Percentiles rank a stretch among this genome's conserved stretches.
phyloP scores from a whole-genome alignment of 2,113 vertebrate genomes.

The Callithrix jacchus region DNA sequence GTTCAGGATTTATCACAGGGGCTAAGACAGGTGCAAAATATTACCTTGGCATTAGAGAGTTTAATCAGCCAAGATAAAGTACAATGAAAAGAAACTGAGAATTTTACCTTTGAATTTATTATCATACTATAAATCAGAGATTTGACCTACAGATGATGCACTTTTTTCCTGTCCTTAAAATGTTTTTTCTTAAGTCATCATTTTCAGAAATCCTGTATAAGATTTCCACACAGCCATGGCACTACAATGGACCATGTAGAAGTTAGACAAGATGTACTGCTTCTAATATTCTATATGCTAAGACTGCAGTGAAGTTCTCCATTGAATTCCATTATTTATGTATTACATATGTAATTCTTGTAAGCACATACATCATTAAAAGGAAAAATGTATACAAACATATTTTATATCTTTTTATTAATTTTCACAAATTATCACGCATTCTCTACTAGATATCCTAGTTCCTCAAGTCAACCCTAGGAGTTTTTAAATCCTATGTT shows the following conservation, averaged over 20 bases:
- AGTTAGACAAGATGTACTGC: neutral
- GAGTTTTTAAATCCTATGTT: neutral
- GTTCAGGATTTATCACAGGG: neutral
- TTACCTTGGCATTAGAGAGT: neutral
- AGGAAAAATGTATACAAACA: neutral
- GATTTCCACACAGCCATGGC: neutral
- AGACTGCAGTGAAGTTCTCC: neutral
- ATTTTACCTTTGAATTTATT: neutral
- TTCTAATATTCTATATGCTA: neutral
- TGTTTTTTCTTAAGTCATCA: neutral
- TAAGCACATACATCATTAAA: conserved; percentile 1
- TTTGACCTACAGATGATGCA: neutral
- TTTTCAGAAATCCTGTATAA: neutral
- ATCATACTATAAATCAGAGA: neutral
- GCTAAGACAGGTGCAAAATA: neutral
- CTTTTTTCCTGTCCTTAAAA: neutral
- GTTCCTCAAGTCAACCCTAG: neutral
- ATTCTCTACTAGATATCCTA: neutral
- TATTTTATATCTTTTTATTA: neutral
- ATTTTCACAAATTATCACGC: neutral
- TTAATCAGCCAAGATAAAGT: neutral
- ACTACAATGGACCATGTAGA: neutral
- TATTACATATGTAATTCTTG: neutral
- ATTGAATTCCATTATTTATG: neutral
- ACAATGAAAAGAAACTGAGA: neutral